Percentiles rank a stretch among this genome's conserved stretches.
These are phyloP conservation scores for Nothoprocta perdicaria DNA, from an alignment of 2,113 vertebrate species.

Conservation along the genomic window DNA sequence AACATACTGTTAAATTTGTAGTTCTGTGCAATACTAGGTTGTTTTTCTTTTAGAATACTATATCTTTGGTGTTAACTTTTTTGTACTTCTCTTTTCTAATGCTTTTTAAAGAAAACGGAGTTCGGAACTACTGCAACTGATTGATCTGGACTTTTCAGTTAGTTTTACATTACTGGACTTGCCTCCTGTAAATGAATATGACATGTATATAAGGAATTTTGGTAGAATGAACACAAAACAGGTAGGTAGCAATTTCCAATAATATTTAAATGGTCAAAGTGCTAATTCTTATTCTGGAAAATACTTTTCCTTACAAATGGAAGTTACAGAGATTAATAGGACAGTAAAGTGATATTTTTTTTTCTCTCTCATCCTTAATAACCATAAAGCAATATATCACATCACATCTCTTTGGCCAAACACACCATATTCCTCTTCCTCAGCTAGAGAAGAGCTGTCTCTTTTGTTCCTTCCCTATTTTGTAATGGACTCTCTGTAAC, in stretches of 20 bases:
- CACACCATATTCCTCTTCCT: background rate
- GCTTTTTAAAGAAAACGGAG: constrained; percentile 83
- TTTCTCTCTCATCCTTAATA: background rate
- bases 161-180: constrained; percentile 88
- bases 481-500: background rate
- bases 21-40: background rate
- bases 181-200: constrained; percentile 92
- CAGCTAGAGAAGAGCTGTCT: background rate
- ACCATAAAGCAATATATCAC: background rate
- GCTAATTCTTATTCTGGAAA: background rate
- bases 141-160: constrained; percentile 92
- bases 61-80: background rate
- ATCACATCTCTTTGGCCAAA: background rate
- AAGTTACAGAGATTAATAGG: background rate
- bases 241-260: constrained; percentile 68
- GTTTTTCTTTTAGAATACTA: background rate
- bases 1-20: background rate
- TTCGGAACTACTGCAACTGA: constrained; percentile 87
- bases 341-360: background rate
- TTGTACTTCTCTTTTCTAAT: constrained; percentile 41
- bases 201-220: constrained; percentile 95
- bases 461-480: background rate
- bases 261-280: background rate
- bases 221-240: constrained; percentile 92
- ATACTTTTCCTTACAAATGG: background rate